phyloP scores from a whole-genome alignment of 2,113 vertebrate species.

The Phalacrocorax carbo region DNA sequence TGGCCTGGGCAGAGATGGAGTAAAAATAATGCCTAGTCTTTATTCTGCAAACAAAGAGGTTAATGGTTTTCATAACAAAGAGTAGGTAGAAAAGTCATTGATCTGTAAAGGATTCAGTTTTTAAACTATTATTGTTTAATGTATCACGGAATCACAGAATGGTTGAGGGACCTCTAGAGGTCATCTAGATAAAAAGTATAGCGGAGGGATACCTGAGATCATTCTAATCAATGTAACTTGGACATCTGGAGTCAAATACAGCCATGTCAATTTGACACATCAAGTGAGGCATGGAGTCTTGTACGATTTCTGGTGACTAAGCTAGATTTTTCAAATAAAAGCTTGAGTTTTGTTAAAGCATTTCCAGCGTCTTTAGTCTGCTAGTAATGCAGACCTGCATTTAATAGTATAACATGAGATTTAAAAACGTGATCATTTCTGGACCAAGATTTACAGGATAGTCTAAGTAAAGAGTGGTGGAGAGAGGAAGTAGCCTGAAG shows the following conservation, averaged over 20 bases:
- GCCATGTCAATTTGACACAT: background rate
- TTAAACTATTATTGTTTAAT: background rate
- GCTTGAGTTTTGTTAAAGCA: background rate
- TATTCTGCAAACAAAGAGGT: background rate
- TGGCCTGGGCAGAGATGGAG: background rate
- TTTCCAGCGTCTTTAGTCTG: background rate
- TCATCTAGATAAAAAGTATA: background rate
- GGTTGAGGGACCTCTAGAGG: background rate
- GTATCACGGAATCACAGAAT: background rate
- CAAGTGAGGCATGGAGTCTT: background rate
- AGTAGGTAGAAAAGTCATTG: fast-evolving
- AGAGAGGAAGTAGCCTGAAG: background rate
- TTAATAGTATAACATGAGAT: background rate
- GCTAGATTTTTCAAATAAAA: background rate
- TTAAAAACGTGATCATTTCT: background rate
- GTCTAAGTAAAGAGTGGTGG: background rate
- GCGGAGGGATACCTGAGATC: background rate
- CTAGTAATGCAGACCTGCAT: background rate
- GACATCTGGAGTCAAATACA: background rate
- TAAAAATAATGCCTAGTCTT: background rate
- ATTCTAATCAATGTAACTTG: background rate
- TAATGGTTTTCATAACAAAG: background rate
- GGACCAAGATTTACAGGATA: background rate
- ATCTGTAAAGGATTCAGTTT: background rate
- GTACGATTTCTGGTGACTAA: background rate